A percentile compares a stretch with the other conserved stretches of the same genome.
Evolutionary conservation across 2,797 vertebrate genomes (phyloP).

Genomic region (Stomatorhinus walkeri): DNA sequence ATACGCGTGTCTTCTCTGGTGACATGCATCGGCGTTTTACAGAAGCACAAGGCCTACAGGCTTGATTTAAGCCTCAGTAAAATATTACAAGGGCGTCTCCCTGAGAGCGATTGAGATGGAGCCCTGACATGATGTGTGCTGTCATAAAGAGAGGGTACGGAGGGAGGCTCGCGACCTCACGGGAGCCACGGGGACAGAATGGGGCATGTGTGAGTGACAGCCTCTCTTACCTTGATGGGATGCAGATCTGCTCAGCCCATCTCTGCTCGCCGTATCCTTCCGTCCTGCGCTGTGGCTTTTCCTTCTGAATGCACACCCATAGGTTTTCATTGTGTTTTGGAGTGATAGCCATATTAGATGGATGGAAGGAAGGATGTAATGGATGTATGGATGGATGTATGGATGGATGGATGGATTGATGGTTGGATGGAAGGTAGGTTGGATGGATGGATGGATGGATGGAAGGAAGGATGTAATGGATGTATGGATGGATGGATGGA

Average conservation of each 20-base stretch:
- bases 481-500: neutral
- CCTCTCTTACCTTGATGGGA: neutral
- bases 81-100: neutral
- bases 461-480: too few species aligned
- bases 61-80: neutral
- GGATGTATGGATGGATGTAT: neutral
- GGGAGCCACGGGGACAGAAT: neutral
- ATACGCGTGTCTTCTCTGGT: neutral
- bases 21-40: neutral
- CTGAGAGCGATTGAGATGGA: neutral
- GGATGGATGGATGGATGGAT: neutral
- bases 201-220: neutral
- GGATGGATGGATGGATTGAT: neutral
- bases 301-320: neutral
- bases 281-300: neutral
- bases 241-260: too few species aligned
- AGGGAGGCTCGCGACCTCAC: neutral
- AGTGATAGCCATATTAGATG: neutral
- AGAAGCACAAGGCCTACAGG: neutral
- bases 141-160: neutral
- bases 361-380: too few species aligned
- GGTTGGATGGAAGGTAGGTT: too few species aligned
- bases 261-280: neutral
- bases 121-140: neutral
- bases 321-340: neutral